Percentiles rank a stretch among this genome's conserved stretches.
Evolutionary conservation across 2,888 invertebrate genomes (phyloP).

Genomic region (Eupithecia centaureata): DNA sequence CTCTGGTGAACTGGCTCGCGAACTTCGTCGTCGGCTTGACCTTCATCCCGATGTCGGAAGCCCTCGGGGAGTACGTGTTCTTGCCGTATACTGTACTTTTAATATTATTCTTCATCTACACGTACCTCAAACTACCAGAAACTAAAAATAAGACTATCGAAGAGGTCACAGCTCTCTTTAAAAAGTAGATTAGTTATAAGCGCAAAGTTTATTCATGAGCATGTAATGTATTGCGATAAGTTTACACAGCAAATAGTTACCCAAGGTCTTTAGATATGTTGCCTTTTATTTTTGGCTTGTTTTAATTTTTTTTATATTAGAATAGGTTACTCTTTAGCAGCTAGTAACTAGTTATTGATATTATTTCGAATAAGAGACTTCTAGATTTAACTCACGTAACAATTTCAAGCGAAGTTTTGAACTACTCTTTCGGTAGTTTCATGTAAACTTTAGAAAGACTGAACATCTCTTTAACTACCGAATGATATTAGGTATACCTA

Average conservation of each 20-base stretch:
- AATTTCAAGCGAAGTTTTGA: background rate
- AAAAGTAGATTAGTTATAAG: constrained; percentile 57
- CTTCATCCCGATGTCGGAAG: constrained; percentile 69
- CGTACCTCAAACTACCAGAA: constrained; percentile 78
- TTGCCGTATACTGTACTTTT: constrained; percentile 75
- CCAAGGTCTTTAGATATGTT: background rate
- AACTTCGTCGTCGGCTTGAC: constrained; percentile 80
- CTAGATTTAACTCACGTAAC: background rate
- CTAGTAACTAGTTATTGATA: background rate
- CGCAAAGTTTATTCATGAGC: constrained; percentile 54
- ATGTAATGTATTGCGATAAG: constrained; percentile 59
- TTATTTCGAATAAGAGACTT: constrained; percentile 1
- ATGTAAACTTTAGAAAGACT: constrained; percentile 69
- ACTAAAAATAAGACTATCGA: constrained; percentile 81
- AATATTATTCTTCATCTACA: constrained; percentile 75
- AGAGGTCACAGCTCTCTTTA: constrained; percentile 80
- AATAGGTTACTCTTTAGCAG: background rate
- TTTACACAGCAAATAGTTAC: constrained; percentile 57
- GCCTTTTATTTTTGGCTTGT: background rate
- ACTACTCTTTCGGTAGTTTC: constrained; percentile 30
- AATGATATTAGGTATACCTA: constrained; percentile 52
- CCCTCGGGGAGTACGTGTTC: constrained; percentile 74
- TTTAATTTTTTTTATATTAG: background rate
- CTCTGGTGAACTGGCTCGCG: constrained; percentile 80
- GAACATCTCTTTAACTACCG: constrained; percentile 57